Evolutionary conservation across 1,140 invertebrate genomes (phyloP).

Genomic region (Trissolcus basalis): DNA sequence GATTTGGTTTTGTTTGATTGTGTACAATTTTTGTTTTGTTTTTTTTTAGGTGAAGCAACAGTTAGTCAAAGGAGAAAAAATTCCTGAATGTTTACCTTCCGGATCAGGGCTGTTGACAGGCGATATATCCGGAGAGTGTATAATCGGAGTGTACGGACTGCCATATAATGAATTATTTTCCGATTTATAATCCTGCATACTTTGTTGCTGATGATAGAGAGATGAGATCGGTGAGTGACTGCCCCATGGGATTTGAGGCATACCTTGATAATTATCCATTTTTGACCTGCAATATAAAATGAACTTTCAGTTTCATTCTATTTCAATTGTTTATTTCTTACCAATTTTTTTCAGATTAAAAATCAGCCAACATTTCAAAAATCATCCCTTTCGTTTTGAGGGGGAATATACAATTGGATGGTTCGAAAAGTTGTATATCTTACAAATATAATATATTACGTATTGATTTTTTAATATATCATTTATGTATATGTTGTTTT

Average conservation of each 20-base stretch:
- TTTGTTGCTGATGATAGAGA: conserved; percentile 73
- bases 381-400: no score
- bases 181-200: conserved; percentile 74
- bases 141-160: conserved; percentile 75
- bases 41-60: no score
- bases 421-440: no score
- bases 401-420: no score
- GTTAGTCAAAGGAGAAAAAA: background rate
- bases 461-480: no score
- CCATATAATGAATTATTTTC: conserved; percentile 76
- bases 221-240: conserved; percentile 75
- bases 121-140: conserved; percentile 74
- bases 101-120: conserved; percentile 75
- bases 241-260: conserved; percentile 73
- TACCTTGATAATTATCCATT: conserved; percentile 74
- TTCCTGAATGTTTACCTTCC: conserved; percentile 73
- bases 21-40: no score
- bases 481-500: no score
- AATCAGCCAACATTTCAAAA: no score
- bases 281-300: conserved; percentile 65
- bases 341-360: no score
- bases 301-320: background rate
- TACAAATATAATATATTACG: no score
- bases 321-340: no score
- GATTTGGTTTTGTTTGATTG: no score